phyloP scores from a whole-genome alignment of 2,113 vertebrate genomes.

The Rana temporaria region DNA sequence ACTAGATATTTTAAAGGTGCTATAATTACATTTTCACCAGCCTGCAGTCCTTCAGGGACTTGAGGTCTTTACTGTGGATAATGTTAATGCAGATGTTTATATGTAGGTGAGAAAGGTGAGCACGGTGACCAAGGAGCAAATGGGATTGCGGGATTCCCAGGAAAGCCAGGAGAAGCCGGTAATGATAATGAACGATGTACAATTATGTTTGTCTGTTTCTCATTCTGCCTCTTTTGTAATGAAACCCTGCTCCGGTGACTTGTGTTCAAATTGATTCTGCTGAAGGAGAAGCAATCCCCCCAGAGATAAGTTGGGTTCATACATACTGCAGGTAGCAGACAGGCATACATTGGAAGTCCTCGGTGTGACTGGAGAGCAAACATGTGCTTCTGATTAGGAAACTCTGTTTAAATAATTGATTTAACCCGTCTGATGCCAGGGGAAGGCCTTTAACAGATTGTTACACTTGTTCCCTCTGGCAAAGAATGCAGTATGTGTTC shows the following conservation, averaged over 20 bases:
- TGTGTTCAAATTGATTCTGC: constrained; percentile 51
- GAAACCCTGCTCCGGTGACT: constrained; percentile 44
- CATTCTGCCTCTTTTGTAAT: constrained; percentile 44
- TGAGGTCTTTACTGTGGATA: neutral
- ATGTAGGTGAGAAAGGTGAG: constrained; percentile 88
- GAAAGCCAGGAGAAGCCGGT: constrained; percentile 91
- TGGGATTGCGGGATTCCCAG: constrained; percentile 83
- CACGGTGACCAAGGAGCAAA: constrained; percentile 79
- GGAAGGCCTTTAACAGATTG: constrained; percentile 25
- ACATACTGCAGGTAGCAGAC: constrained; percentile 33
- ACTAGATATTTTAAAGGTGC: neutral
- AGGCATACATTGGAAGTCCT: constrained; percentile 28
- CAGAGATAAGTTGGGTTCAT: constrained; percentile 32
- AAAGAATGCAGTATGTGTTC: constrained; percentile 10
- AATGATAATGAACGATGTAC: constrained; percentile 26
- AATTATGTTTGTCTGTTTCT: constrained; percentile 38
- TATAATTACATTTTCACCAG: neutral
- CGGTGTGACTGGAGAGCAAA: constrained; percentile 39
- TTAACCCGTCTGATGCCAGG: constrained; percentile 29
- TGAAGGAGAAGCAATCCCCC: constrained; percentile 45
- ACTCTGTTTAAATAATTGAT: constrained; percentile 48
- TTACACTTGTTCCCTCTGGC: constrained; percentile 29
- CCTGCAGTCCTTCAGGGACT: neutral
- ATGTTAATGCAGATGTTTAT: constrained; percentile 19
- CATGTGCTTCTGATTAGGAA: constrained; percentile 43